A percentile compares a stretch with the other conserved stretches of the same genome.
These are phyloP conservation scores for Rhagophthalmus giganteus DNA, from an alignment of 2,888 invertebrate species.

Conservation along the genomic window DNA sequence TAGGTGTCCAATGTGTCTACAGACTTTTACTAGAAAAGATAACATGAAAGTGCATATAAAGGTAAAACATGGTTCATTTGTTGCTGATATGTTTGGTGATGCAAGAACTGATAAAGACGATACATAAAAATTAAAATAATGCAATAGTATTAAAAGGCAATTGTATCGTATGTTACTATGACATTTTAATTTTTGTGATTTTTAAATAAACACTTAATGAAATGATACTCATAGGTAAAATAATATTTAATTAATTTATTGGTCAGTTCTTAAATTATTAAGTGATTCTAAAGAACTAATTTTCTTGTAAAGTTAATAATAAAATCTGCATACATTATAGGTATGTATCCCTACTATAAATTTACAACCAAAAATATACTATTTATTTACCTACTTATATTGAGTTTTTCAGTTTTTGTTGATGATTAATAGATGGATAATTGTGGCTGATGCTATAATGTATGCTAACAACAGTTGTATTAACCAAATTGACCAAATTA, in stretches of 20 bases:
- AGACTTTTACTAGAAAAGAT: slow-evolving; percentile 67
- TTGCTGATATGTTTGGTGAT: slow-evolving; percentile 26
- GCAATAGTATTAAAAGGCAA: background rate
- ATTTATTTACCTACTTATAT: no score
- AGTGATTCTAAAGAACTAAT: background rate
- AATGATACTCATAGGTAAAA: background rate
- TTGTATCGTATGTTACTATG: no score
- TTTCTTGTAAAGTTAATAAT: no score
- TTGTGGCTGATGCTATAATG: no score
- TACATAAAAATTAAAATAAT: slow-evolving; percentile 12
- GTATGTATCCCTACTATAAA: no score
- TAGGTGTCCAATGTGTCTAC: slow-evolving; percentile 65
- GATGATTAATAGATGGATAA: no score
- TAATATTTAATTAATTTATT: background rate
- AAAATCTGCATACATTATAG: no score
- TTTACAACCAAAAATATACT: no score
- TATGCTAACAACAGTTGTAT: no score
- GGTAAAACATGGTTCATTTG: slow-evolving; percentile 59
- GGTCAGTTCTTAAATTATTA: background rate
- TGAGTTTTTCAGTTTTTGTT: no score
- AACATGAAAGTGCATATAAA: slow-evolving; percentile 69
- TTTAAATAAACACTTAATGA: background rate
- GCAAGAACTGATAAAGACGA: slow-evolving; percentile 12
- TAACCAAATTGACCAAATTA: no score
- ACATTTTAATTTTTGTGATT: background rate